Base-by-base conservation (phyloP, 1,140 invertebrate species). In the Pissodes strobi region DNA sequence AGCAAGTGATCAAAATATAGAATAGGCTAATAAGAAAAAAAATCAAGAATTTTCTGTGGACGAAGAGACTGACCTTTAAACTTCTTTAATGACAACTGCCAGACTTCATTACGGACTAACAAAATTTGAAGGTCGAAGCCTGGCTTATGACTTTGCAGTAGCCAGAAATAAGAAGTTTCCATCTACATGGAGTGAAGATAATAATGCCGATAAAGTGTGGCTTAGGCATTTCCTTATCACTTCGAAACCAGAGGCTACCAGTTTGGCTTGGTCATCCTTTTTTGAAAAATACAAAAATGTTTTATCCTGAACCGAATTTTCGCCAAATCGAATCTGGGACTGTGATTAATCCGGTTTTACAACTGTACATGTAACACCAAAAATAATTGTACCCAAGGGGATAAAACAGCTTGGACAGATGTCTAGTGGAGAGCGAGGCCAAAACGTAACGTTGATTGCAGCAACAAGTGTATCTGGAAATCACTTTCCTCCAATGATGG, bases 401-500 rank as follows among this genome's bases (percentile, higher is more conserved):
- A 45, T 61, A 17, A 79, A 78, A 65, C 74, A 78, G 55, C 59
- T 79, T 8, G 77, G 74, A 12, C 52, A 65, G 25, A 51, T 72
- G 8, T 76, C 76, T 10, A 75, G 67, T 15, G 71, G 39, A 18
- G 76, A 79, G 70, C 65, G 73, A 53, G 75, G 78, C 12, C 19
- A 57, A n/a, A 60, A 66, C 30, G 68, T 77, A 8, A 79, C 75
- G 10, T 43, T 76, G 10, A 58, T 60, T 46, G 27, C 59, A 27
- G 55, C 63, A 10, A 67, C 78, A 5, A 78, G 70, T 74, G 79
- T 77, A 23, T 49, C 63, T 43, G 78, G 78, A 37, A 71, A 71
- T 62, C 48, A 23, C 10, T 67, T 80, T 21, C 75, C 79, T 6
- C 77, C 77, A n/a, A 52, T 79, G 25, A 72, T 79, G 39, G 66